Evolutionary conservation across 2,797 vertebrate genomes (phyloP), one percentile per base, ranked within the genome.

Genomic region (Rhabdomys pumilio): DNA sequence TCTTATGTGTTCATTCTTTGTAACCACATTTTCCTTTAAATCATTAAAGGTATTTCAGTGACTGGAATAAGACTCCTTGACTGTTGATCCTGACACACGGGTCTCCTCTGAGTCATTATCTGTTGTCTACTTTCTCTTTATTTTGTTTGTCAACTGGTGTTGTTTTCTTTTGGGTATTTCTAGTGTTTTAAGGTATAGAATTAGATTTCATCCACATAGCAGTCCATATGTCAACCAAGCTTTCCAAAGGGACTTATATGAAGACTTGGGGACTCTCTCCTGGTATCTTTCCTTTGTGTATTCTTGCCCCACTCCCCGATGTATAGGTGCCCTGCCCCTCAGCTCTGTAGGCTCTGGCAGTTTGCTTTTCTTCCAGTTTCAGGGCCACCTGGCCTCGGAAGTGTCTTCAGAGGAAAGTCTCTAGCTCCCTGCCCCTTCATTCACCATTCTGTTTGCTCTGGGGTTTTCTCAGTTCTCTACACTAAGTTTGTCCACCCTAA

Each of bases 351-450:
- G 13, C n/a, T 59, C 26, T 0, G 3, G 63, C 6, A 10, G 3
- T 13, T 3, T 22, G 44, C 20, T 80, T n/a, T 44, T 38, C 41
- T 55, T 83, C 3, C 5, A 8, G 13, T 5, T 26, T 29, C 19
- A n/a, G 1, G 1, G 7, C 3, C 13, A 31, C 3, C 31, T 20
- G 15, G 6, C 6, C 38, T 55, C 4, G 20, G 26, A 13, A 81
- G 26, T 10, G 7, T 72, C 11, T 14, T 67, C 17, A 34, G 55
- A 31, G 20, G 29, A 80, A 69, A 34, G n/a, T 22, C 20, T 73
- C n/a, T 24, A 41, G 19, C 34, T 24, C 14, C 20, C 63, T 55
- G 19, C 34, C 26, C 72, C 15, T 67, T 59, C 63, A 61, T 47
- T 41, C 7, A 29, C 15, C 72, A 7, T 57, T 79, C 67, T 20